Percentiles rank a stretch among this genome's conserved stretches.
Conservation (phyloP, 92 coral and sea anemone species). For the Meandrina meandrites region DNA sequence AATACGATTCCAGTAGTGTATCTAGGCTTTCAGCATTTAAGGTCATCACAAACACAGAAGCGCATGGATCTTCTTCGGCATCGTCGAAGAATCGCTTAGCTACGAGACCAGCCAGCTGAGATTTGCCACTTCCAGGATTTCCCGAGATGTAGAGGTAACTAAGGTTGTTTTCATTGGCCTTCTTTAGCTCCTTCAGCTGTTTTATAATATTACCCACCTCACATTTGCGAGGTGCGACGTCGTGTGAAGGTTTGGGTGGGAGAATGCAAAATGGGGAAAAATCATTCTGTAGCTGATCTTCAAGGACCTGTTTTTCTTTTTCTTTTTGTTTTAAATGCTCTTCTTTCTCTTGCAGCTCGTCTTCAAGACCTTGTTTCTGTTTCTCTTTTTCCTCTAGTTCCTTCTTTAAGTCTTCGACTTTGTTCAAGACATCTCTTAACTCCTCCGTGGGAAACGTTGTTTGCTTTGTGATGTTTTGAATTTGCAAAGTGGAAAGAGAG, state of each 20-base stretch:
- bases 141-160: constrained; percentile 33
- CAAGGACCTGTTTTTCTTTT: background rate
- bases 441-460: background rate
- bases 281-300: constrained; percentile 8
- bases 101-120: background rate
- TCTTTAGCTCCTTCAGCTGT: background rate
- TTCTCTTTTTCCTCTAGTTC: background rate
- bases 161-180: background rate
- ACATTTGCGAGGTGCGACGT: background rate
- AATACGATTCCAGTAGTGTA: background rate
- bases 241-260: constrained; percentile 10
- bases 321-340: no score
- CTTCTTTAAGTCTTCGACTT: background rate
- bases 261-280: constrained; percentile 4
- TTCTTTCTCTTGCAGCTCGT: background rate
- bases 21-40: background rate
- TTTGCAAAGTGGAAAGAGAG: background rate
- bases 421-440: background rate
- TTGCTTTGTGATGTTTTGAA: background rate
- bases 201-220: background rate
- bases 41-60: background rate
- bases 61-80: background rate
- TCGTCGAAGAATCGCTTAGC: background rate
- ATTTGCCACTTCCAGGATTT: no score
- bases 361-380: background rate